phyloP scores from a whole-genome alignment of 2,797 vertebrate species.

The Poeciliopsis gracilis region DNA sequence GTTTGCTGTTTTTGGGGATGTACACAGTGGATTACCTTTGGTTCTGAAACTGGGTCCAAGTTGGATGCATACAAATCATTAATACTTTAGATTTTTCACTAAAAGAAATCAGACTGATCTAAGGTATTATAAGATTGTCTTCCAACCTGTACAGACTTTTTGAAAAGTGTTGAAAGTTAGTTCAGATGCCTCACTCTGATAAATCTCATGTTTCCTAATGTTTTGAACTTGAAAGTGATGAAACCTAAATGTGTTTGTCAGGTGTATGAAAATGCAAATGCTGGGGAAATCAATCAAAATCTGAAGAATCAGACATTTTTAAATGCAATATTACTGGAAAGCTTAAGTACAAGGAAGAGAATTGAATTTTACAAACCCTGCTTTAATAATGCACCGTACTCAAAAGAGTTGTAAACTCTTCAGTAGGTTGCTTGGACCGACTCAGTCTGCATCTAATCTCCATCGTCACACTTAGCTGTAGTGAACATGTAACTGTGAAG shows the following conservation, averaged over 20 bases:
- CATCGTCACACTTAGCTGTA: background rate
- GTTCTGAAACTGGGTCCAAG: background rate
- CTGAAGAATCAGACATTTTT: background rate
- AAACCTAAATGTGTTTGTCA: background rate
- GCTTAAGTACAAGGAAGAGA: background rate
- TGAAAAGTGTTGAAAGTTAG: background rate
- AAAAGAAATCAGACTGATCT: background rate
- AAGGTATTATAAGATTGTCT: background rate
- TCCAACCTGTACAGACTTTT: background rate
- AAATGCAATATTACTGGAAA: background rate
- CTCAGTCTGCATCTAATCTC: background rate
- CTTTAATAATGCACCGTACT: background rate
- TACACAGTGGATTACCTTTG: background rate
- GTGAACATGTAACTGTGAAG: background rate
- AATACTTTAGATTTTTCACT: background rate
- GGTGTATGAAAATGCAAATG: background rate
- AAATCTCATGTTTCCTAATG: background rate
- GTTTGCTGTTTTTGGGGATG: background rate
- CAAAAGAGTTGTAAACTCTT: background rate
- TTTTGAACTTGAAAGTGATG: background rate
- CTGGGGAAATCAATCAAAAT: background rate
- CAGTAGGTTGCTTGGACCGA: background rate
- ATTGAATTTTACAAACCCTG: background rate
- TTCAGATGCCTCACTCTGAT: background rate
- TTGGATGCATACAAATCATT: background rate